Evolutionary conservation across 1,140 invertebrate species (phyloP), one percentile per base, ranked within the genome.

Genomic region (Ganaspis sp.): DNA sequence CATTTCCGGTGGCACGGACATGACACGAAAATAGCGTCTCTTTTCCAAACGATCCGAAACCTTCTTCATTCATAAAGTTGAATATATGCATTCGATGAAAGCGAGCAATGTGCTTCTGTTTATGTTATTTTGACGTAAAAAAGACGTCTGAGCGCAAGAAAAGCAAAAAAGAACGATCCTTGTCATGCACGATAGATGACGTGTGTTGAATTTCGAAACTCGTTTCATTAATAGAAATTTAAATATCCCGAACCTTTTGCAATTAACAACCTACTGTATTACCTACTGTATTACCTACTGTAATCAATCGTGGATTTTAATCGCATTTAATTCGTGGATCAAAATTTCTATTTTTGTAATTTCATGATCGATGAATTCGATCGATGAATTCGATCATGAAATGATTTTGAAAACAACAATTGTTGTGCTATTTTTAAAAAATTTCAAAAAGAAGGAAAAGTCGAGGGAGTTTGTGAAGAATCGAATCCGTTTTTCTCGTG

Each of bases 21-120:
- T 64, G 26, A n/a, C 58, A 64, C 58, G 58, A 64, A 64, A 64
- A 64, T 64, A 64, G 58, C 58, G 58, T 21, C 23, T 64, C 58
- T 64, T 64, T 64, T 64, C 4, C 58, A 34, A 29, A 64, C 58
- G 23, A 64, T 64, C 58, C 58, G 58, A 26, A 64, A 64, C 58
- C 58, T 29, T 29, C 58, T 64, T 64, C 58, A 64, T 64, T 64
- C 58, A 64, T 26, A 64, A 64, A 29, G 23, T 29, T 29, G 26
- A n/a, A n/a, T 26, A 58, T 58, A 64, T 29, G 26, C 58, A 12
- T 64, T 12, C 58, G 23, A 64, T 64, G 58, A 64, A 64, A 64
- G 23, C 58, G 23, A 64, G 23, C 26, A 34, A 29, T n/a, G 15
- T 64, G 58, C 58, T 26, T 58, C 58, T 64, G 58, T 64, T 64